Base-by-base conservation (phyloP, 1,140 invertebrate species). In the Aethina tumida region DNA sequence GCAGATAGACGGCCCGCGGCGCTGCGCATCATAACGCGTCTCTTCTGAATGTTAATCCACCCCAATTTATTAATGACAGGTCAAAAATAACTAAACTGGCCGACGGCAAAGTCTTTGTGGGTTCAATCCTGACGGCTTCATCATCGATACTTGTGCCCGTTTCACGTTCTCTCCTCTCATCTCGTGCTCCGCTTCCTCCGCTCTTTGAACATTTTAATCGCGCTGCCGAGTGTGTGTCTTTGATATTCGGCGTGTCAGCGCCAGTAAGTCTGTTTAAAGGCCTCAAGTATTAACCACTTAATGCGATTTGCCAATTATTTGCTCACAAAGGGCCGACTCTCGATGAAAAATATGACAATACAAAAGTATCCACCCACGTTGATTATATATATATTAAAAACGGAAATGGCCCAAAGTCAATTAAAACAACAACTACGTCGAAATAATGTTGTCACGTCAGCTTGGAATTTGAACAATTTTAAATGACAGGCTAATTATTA, bases 51-150 rank as follows among this genome's bases (percentile, higher is more conserved):
- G 43, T 50, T 50, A 50, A 50, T 49, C 45, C 49, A 44, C 39
- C 49, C 46, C 49, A 51, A 51, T 51, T 49, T 51, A 51, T 51
- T 51, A 51, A 48, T 51, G 49, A 48, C 46, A 51, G 49, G 37
- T 51, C 46, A 51, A 51, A 51, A 51, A 51, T 49, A 51, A 49
- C 46, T 39, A 37, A 45, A 41, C 43, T 21, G 24, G 35, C 34
- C 45, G 37, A 13, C 35, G 43, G 46, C 46, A 21, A 7, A 51
- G 49, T 48, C 46, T 49, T 51, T 51, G 45, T 48, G 35, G 24
- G 43, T 18, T 34, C 19, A 21, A 26, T 24, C 20, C 39, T 47
- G 45, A 48, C 45, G 42, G 35, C 39, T 48, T 37, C 49, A 47
- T 51, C 49, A 51, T 41, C 37, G 31, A 25, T 35, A 41, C 14